Conservation (phyloP, 2,113 vertebrate species). For the Pachycephala philippinensis region DNA sequence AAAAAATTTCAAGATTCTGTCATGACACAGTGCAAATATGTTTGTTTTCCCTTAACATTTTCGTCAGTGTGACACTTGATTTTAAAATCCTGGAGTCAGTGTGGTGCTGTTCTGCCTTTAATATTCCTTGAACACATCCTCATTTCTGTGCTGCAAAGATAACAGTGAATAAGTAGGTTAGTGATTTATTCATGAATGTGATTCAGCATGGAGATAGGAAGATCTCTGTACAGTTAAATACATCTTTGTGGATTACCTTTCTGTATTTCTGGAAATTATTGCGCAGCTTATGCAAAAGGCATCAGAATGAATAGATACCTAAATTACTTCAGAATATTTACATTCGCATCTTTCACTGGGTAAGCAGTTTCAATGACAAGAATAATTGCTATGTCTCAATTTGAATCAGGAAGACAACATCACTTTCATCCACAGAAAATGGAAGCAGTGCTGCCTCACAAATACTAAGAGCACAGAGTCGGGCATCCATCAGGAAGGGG, state of each 20-base stretch:
- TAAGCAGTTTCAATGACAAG: neutral
- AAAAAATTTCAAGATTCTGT: neutral
- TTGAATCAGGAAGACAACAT: neutral
- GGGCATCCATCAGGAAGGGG: neutral
- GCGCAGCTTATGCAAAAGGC: neutral
- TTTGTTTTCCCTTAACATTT: neutral
- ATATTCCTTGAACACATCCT: neutral
- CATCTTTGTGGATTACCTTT: neutral
- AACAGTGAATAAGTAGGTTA: neutral
- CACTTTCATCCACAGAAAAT: neutral
- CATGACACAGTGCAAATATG: neutral
- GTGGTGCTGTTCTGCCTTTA: neutral
- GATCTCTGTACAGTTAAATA: neutral
- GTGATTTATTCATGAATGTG: neutral
- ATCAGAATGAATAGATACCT: neutral
- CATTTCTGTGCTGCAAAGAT: slow-evolving; percentile 18
- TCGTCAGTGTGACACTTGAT: no score
- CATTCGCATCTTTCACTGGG: neutral
- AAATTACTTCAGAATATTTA: neutral
- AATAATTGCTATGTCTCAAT: neutral
- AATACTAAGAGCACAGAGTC: neutral
- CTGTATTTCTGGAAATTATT: neutral
- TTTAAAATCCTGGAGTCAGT: neutral
- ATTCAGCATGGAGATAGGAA: neutral
- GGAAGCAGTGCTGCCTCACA: neutral